Evolutionary conservation across 2,797 vertebrate species (phyloP), one percentile per base, ranked within the genome.

Genomic region (Darevskia mixta): DNA sequence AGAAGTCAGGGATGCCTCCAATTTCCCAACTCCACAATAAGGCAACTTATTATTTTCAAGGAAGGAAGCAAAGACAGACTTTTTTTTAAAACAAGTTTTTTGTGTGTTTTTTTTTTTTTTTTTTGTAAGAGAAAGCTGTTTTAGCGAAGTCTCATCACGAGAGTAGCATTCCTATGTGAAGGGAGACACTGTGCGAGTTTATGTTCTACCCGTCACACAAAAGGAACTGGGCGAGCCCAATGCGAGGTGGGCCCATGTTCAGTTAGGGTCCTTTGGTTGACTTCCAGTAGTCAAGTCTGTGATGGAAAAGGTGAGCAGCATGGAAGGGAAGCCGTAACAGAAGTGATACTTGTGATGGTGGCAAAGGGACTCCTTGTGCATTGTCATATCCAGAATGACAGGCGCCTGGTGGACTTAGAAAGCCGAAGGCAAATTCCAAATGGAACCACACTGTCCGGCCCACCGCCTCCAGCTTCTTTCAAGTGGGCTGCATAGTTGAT

Each of bases 251-350:
- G 90, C 95, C 95, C 89, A 84, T 89, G 85, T 94, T 94, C 64
- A 67, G 94, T 93, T 92, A 92, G 95, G 92, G 96, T 97, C 97
- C 97, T 97, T 97, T 97, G 97, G 97, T 97, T 97, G 96, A 96
- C 95, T 96, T 97, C 96, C 96, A 96, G 91, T 94, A 91, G 93
- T 95, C 92, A 92, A 49, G 92, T 96, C 93, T 89, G 71, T 90
- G 95, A 95, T 78, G 79, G 93, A 95, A 86, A 96, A 90, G 93
- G 93, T 90, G 32, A 88, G 87, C 87, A 9, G 82, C 88, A 91
- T 2, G 13, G 87, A 93, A 90, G 91, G 49, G 92, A 93, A 96
- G 92, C 92, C 94, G 93, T 92, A 92, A 88, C 91, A 91, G 2
- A 92, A 91, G 82, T 6, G 82, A 89, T 87, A 91, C 87, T 58